Evolutionary conservation across 2,888 invertebrate genomes (phyloP), one percentile per base, ranked within the genome.

Genomic region (Omphaloscelis lunosa): DNA sequence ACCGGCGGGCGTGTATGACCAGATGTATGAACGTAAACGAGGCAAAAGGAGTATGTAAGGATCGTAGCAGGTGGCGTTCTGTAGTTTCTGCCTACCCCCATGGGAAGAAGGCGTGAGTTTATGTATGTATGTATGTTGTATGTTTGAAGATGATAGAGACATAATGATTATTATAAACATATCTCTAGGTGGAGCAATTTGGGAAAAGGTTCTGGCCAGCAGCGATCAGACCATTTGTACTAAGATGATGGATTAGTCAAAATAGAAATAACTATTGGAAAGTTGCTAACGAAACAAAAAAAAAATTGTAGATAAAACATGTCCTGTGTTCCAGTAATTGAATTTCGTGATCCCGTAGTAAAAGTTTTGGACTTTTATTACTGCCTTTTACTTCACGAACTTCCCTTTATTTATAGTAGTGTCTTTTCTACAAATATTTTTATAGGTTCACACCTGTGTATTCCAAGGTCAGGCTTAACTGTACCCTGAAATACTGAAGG

Each of bases 301-400:
- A 0, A 2, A 9, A 20, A 45, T 20, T 53, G 29, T 45, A 29
- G 20, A 65, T 7, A 20, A 45, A 27, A 29, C 11, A 66, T 17
- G 17, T 67, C 7, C 48, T 15, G 23, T 67, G 23, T 29, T 67
- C 48, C 20, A 41, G 51, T 74, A 76, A 80, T 76, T 70, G 39
- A 58, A 75, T 76, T 86, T 76, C 61, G 67, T 56, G 72, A 68
- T 73, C 29, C 27, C 61, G 23, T 2, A 34, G 63, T 75, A 48
- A 80, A 83, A 83, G 75, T 83, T 83, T 70, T 27, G 8, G 58
- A 69, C 66, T 70, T 86, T 73, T 72, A 76, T 77, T 70, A 71
- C 27, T 56, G 53, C 45, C 17, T 29, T 23, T 34, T 51, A n/a
- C 51, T 63, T 63, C 53, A 71, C 51, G 12, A 63, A 70, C 39